Percentiles rank a stretch among this genome's conserved stretches.
phyloP scores from a whole-genome alignment of 1,140 invertebrate genomes.

The Gonatopus flavifemur region DNA sequence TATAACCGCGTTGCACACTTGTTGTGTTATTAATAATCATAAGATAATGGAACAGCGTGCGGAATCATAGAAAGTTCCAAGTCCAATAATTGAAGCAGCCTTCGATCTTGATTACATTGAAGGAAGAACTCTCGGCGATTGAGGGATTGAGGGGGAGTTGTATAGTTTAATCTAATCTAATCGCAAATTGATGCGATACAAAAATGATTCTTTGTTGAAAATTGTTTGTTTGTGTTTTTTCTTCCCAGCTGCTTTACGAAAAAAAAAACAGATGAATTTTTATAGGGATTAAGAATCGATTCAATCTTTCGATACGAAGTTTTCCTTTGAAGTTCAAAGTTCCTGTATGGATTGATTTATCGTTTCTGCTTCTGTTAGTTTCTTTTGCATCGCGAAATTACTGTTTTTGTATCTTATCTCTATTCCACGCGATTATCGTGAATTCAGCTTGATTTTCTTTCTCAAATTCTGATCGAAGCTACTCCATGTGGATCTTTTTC shows the following conservation, averaged over 20 bases:
- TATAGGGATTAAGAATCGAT: neutral
- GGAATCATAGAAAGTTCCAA: slow-evolving; percentile 10
- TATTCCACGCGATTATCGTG: too few species aligned
- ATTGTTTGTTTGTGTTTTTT: neutral
- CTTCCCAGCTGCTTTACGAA: neutral
- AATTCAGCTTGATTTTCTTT: too few species aligned
- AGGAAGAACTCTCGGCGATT: neutral
- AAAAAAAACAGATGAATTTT: neutral
- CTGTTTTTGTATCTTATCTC: too few species aligned
- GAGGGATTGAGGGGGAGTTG: neutral
- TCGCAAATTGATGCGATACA: slow-evolving; percentile 8
- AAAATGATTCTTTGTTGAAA: neutral
- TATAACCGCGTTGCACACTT: too few species aligned
- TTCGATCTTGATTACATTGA: neutral
- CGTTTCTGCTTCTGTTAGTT: too few species aligned
- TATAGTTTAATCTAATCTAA: slow-evolving; percentile 32
- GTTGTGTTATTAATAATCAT: too few species aligned
- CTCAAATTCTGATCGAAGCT: too few species aligned
- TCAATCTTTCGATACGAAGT: neutral
- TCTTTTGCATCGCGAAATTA: too few species aligned
- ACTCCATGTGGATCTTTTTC: too few species aligned
- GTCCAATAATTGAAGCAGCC: slow-evolving; percentile 15
- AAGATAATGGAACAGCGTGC: too few species aligned
- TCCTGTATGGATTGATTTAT: too few species aligned
- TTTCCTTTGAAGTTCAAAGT: too few species aligned